These are phyloP conservation scores for Anhinga anhinga DNA, from an alignment of 2,113 vertebrate genomes.

Conservation along the genomic window DNA sequence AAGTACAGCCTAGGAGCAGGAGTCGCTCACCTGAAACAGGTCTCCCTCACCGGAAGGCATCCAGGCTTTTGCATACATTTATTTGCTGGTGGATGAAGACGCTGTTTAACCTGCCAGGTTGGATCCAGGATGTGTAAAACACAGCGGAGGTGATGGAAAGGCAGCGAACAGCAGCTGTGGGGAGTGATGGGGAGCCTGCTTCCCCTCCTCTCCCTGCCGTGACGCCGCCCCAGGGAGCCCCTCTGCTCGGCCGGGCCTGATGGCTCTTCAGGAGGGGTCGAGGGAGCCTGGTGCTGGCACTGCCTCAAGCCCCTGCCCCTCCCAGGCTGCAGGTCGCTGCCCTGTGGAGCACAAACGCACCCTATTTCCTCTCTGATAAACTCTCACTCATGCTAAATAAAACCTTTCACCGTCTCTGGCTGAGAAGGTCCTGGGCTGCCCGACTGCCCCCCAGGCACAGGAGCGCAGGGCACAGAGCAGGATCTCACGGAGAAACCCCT, in stretches of 20 bases:
- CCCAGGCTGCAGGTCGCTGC: neutral
- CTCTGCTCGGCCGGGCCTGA: neutral
- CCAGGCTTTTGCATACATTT: neutral
- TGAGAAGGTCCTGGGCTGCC: neutral
- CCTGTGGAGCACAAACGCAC: accelerated
- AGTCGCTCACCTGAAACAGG: neutral
- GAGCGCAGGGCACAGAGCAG: neutral
- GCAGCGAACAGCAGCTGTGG: neutral
- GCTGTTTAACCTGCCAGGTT: neutral
- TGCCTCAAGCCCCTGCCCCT: neutral
- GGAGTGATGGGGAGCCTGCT: neutral
- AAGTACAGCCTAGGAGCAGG: neutral
- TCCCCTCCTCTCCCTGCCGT: neutral
- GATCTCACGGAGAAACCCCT: neutral
- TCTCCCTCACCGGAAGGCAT: neutral
- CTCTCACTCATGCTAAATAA: neutral
- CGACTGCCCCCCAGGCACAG: neutral
- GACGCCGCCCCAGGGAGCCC: accelerated
- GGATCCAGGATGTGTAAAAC: neutral
- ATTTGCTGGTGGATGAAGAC: neutral
- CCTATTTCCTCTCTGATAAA: neutral
- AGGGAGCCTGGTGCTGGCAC: neutral
- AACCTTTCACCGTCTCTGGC: neutral
- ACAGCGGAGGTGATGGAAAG: neutral
- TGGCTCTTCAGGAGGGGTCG: neutral